Base-by-base conservation (phyloP, 2,113 vertebrate species). In the Gallinago media region DNA sequence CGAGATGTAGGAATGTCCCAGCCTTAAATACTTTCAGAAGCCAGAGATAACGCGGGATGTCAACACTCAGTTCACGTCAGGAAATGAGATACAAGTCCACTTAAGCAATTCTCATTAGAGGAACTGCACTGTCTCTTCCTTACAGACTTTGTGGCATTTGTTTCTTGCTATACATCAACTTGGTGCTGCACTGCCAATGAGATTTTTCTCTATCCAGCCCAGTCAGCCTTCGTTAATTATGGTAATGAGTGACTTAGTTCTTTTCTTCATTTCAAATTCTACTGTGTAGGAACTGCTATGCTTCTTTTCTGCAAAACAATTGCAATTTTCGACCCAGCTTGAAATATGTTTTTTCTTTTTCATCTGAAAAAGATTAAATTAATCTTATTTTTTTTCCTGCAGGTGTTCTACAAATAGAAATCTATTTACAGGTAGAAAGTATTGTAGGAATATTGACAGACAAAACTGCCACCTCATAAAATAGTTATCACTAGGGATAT, bases 151-250 rank as follows among this genome's bases (percentile, higher is more conserved):
- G 46, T 46, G 59, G 50, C 34, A 47, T 21, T n/a, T 22, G 20
- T 31, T 83, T 7, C 31, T n/a, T 76, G 42, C 34, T 38, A 9
- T 47, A 31, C 25, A 91, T 71, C 31, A 62, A 17, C 44, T 85
- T 49, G 12, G 9, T 68, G 29, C 42, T 73, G 4, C 56, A 50
- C 1, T 3, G 23, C n/a, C 54, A 94, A 18, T 40, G 26, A 83
- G 58, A 63, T 11, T 89, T 89, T 75, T 70, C 88, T 55, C 42
- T 77, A 22, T 82, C 54, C 92, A 92, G n/a, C 10, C 34, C 22
- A 67, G n/a, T 46, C 79, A 93, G 36, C 23, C 27, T 81, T 89
- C 72, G 71, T 82, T 82, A 73, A 20, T 87, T 92, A 82, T 40
- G 58, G n/a, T 76, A 92, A 96, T 76, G 27, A 96, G 63, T 25